Evolutionary conservation across 2,113 vertebrate genomes (phyloP).

Genomic region (Ceyx margarethae): DNA sequence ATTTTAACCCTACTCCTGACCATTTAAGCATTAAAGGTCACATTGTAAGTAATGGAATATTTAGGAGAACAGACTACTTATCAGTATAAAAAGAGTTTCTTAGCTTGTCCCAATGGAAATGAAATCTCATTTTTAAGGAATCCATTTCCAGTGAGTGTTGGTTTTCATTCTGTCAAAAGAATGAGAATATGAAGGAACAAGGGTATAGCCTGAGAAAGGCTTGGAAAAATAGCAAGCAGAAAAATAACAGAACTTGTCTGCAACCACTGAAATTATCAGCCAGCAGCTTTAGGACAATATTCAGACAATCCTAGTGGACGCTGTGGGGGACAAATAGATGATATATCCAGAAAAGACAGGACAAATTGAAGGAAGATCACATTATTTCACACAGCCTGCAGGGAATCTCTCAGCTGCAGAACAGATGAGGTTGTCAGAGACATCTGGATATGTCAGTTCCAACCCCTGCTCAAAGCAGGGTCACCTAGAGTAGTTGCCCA

Average conservation of each 20-base stretch:
- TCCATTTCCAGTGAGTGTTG: not conserved
- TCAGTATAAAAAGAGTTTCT: not conserved
- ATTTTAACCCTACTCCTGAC: not conserved
- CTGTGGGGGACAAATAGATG: not conserved
- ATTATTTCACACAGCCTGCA: not conserved
- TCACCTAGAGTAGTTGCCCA: not conserved
- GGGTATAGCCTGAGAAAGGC: not conserved
- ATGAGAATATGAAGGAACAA: not conserved
- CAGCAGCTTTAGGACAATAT: not conserved
- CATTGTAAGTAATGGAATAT: not conserved
- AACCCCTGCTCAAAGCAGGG: not conserved
- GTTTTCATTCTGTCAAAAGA: not conserved
- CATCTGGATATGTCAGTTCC: not conserved
- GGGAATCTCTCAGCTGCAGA: accelerated
- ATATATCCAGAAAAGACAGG: not conserved
- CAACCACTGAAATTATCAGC: not conserved
- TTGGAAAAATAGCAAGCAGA: not conserved
- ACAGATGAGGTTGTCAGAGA: not conserved
- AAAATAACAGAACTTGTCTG: not conserved
- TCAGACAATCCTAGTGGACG: not conserved
- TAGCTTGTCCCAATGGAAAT: not conserved
- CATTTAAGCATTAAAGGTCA: not conserved
- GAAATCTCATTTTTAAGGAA: not conserved
- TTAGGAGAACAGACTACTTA: not conserved
- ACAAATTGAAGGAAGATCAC: not conserved